phyloP scores from a whole-genome alignment of 1,140 invertebrate genomes.

The Drosophila funebris region DNA sequence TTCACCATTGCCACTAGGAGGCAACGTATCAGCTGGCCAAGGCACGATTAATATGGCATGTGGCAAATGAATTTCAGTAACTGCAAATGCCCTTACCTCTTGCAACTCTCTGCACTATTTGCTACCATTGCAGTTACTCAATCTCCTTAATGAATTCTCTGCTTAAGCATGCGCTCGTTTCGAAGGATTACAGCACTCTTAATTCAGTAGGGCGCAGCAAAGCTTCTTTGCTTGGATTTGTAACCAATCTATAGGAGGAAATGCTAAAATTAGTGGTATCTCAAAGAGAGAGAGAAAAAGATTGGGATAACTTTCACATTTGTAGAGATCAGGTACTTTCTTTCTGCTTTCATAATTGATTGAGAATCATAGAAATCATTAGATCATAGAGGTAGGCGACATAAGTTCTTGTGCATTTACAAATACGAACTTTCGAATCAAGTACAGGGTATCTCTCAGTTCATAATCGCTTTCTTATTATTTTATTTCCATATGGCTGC shows the following conservation, averaged over 20 bases:
- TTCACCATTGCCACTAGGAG: not conserved
- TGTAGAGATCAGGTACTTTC: too few species aligned
- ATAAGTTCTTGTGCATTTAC: too few species aligned
- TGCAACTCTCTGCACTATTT: not conserved
- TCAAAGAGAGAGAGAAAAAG: too few species aligned
- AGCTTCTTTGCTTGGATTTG: slow-evolving; percentile 22
- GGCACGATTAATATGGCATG: slow-evolving; percentile 67
- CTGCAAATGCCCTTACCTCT: slow-evolving; percentile 10
- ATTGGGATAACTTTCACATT: too few species aligned
- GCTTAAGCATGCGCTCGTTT: slow-evolving; percentile 34
- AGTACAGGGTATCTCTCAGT: not conserved
- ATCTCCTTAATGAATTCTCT: slow-evolving; percentile 31
- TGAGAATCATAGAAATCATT: too few species aligned
- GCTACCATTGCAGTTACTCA: slow-evolving; percentile 6
- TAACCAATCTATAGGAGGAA: not conserved
- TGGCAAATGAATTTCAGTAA: slow-evolving; percentile 41
- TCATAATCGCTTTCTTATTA: not conserved
- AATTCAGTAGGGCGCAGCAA: slow-evolving; percentile 63
- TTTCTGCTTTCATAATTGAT: too few species aligned
- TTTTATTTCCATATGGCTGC: slow-evolving; percentile 14
- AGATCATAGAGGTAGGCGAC: too few species aligned
- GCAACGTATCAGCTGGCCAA: slow-evolving; percentile 43
- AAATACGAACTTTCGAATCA: too few species aligned
- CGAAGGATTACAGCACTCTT: slow-evolving; percentile 37
- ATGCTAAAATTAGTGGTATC: too few species aligned